Conservation (phyloP, 2,113 vertebrate genomes). For the Antennarius striatus region DNA sequence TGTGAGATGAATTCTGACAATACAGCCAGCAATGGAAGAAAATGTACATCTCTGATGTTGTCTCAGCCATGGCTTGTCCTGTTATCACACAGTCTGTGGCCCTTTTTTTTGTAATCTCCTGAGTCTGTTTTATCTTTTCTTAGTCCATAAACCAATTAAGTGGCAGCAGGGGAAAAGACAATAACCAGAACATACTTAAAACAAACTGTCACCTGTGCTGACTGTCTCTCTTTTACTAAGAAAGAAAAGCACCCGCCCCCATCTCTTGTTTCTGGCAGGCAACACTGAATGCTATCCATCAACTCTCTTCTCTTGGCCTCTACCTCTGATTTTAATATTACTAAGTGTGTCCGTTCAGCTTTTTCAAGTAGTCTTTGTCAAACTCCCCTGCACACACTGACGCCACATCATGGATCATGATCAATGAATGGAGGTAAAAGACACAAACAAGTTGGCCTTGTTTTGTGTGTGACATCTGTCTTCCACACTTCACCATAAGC, state of each 20-base stretch:
- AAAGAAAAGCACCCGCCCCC: conserved; percentile 9
- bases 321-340: conserved; percentile 75
- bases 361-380: conserved; percentile 47
- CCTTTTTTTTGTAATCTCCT: background rate
- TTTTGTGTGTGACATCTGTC: conserved; percentile 20
- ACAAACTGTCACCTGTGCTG: conserved; percentile 16
- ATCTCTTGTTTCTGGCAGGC: conserved; percentile 44
- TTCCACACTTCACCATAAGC: conserved; percentile 16
- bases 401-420: conserved; percentile 38
- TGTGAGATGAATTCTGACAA: conserved; percentile 35
- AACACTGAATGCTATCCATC: conserved; percentile 56
- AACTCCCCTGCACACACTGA: conserved; percentile 31
- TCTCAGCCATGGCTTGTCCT: background rate
- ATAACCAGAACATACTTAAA: conserved; percentile 31
- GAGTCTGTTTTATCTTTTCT: conserved; percentile 20
- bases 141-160: conserved; percentile 29
- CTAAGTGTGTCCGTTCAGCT: conserved; percentile 76
- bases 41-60: background rate
- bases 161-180: conserved; percentile 27
- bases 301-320: conserved; percentile 48
- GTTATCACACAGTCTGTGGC: background rate
- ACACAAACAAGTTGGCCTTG: conserved; percentile 65
- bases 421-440: conserved; percentile 37
- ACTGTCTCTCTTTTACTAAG: conserved; percentile 14
- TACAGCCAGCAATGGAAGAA: conserved; percentile 34